Evolutionary conservation across 2,113 vertebrate species (phyloP).

Genomic region (Forbesichthys papilliferus): DNA sequence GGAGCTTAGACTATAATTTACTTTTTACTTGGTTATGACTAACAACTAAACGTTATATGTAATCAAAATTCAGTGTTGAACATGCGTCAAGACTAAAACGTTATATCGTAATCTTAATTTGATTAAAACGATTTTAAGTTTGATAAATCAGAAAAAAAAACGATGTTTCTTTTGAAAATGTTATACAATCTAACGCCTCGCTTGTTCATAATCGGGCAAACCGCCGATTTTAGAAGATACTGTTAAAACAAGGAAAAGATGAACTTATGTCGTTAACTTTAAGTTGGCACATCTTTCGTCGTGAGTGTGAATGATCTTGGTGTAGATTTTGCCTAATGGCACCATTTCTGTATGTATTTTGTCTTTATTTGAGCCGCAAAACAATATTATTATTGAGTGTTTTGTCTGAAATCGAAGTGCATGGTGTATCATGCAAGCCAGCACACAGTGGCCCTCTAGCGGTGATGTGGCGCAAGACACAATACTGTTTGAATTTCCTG

Average conservation of each 20-base stretch:
- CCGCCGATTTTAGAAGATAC: conserved; percentile 67
- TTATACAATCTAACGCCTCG: conserved; percentile 6
- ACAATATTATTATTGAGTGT: conserved; percentile 75
- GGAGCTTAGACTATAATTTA: conserved; percentile 26
- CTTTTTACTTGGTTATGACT: conserved; percentile 40
- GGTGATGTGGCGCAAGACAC: conserved; percentile 52
- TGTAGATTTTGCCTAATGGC: conserved; percentile 22
- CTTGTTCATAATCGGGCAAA: conserved; percentile 47
- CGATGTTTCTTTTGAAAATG: conserved; percentile 30
- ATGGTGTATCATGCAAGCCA: conserved; percentile 67
- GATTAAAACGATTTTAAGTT: conserved; percentile 63
- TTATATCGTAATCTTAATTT: conserved; percentile 67
- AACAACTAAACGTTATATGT: conserved; percentile 38
- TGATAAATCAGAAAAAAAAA: conserved; percentile 47
- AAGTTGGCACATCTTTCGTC: conserved; percentile 58
- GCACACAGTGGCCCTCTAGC: conserved; percentile 67
- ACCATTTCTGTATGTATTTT: conserved; percentile 48
- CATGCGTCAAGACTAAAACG: conserved; percentile 71
- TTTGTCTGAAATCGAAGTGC: conserved; percentile 75
- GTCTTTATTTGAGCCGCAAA: conserved; percentile 51
- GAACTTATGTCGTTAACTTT: conserved; percentile 76
- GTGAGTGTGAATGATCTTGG: conserved; percentile 33
- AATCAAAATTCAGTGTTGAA: conserved; percentile 59
- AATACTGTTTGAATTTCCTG: conserved; percentile 17
- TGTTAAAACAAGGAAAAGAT: conserved; percentile 80